Evolutionary conservation across 2,888 invertebrate species (phyloP).

Genomic region (Ommatoiulus sabulosus): DNA sequence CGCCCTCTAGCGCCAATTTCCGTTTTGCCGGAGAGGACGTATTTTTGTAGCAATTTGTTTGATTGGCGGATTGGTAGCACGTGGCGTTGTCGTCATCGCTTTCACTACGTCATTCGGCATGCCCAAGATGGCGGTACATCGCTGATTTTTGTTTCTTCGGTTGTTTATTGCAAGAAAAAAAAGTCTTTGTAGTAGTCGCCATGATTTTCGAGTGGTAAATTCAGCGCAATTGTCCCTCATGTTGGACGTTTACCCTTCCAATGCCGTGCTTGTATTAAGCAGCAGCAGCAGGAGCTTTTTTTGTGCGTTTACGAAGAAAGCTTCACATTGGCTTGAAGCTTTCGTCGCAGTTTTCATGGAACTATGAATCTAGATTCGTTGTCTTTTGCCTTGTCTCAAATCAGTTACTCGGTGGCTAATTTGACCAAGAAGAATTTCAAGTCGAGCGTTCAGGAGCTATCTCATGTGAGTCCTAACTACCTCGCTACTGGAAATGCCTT

Average conservation of each 20-base stretch:
- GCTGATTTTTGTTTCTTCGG: background rate
- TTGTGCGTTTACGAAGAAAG: slow-evolving; percentile 73
- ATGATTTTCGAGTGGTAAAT: slow-evolving; percentile 11
- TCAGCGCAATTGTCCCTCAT: slow-evolving; percentile 57
- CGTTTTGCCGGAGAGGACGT: too few relatives aligned
- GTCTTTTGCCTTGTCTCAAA: slow-evolving; percentile 98
- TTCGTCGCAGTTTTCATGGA: slow-evolving; percentile 92
- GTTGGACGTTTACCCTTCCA: slow-evolving; percentile 57
- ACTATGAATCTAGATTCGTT: slow-evolving; percentile 99
- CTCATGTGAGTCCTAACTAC: slow-evolving; percentile 77
- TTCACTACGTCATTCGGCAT: background rate
- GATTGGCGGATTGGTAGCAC: too few relatives aligned
- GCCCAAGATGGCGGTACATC: background rate
- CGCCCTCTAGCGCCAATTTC: too few relatives aligned
- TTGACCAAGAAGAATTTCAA: slow-evolving; percentile 96
- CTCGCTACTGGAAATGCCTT: slow-evolving; percentile 53
- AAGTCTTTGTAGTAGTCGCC: slow-evolving; percentile 1
- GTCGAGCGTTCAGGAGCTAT: slow-evolving; percentile 88
- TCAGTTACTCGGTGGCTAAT: slow-evolving; percentile 95
- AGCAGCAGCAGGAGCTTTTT: slow-evolving; percentile 56
- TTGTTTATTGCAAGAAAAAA: background rate
- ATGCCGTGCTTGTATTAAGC: slow-evolving; percentile 54
- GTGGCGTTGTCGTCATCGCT: background rate
- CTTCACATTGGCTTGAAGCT: slow-evolving; percentile 95
- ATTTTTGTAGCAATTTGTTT: too few relatives aligned